Conservation (phyloP, 2,888 invertebrate species). For the Linnaemya vulpina region DNA sequence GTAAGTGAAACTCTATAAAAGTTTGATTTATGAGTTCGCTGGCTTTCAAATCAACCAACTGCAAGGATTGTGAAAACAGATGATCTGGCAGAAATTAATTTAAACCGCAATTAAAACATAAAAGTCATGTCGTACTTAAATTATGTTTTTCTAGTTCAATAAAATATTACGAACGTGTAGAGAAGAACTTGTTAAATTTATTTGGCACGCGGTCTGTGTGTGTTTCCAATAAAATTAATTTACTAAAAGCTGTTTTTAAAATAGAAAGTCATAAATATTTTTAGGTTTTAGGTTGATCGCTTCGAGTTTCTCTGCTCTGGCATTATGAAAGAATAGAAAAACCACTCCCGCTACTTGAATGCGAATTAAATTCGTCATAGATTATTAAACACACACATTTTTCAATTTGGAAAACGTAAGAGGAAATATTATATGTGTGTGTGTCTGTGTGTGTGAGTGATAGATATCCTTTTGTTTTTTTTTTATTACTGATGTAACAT, state of each 20-base stretch:
- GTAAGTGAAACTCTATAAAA: background rate
- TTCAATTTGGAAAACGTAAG: conserved; percentile 43
- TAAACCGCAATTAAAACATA: conserved; percentile 14
- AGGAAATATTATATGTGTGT: too few relatives aligned
- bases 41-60: conserved; percentile 3
- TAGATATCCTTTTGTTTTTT: conserved; percentile 29
- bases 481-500: conserved; percentile 31
- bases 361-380: conserved; percentile 74
- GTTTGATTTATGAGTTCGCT: conserved; percentile 36
- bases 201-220: conserved; percentile 58
- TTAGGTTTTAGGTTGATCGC: conserved; percentile 10
- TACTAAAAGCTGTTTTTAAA: conserved; percentile 41
- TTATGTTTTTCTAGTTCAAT: background rate
- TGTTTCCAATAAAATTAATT: conserved; percentile 42
- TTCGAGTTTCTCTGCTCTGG: background rate
- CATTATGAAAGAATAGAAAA: conserved; percentile 4
- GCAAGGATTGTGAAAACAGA: conserved; percentile 30
- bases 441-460: conserved; percentile 33
- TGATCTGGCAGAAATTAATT: conserved; percentile 20
- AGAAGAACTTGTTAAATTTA: conserved; percentile 31
- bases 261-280: conserved; percentile 64
- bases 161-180: background rate
- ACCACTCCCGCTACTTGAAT: conserved; percentile 56
- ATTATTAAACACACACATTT: conserved; percentile 77
- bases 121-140: conserved; percentile 9